Evolutionary conservation across 2,797 vertebrate genomes (phyloP).

Genomic region (Sarcophilus harrisii): DNA sequence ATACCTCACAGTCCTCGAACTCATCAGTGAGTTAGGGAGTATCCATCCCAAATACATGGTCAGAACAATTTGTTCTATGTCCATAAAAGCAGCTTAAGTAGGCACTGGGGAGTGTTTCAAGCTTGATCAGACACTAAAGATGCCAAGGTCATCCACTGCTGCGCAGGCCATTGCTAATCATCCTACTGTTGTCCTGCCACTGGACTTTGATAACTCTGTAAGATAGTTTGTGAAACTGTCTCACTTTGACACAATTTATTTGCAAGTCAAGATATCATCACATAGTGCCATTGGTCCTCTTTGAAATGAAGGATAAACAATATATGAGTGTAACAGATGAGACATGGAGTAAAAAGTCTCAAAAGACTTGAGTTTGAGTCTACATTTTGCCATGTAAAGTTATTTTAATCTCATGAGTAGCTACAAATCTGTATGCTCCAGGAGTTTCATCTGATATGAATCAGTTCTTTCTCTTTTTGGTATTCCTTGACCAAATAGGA

Average conservation of each 20-base stretch:
- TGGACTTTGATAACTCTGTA: neutral
- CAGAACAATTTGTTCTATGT: neutral
- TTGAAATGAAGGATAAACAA: neutral
- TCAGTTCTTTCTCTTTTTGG: neutral
- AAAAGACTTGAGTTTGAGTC: neutral
- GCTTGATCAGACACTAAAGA: neutral
- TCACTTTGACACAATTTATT: neutral
- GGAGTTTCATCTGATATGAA: neutral
- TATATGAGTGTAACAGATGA: neutral
- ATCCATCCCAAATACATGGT: neutral
- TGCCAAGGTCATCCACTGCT: neutral
- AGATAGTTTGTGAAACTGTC: neutral
- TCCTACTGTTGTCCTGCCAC: neutral
- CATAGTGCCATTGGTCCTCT: neutral
- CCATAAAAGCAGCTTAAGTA: neutral
- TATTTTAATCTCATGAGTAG: neutral
- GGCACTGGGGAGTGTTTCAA: neutral
- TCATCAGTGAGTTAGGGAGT: neutral
- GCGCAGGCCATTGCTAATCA: rapidly evolving
- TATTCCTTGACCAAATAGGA: neutral
- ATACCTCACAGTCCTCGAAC: neutral
- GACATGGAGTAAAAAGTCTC: neutral
- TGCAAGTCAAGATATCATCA: neutral
- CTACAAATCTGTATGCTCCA: neutral
- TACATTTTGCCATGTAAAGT: neutral